Base-by-base conservation (phyloP, 2,797 vertebrate genomes). In the Gymnothorax javanicus region DNA sequence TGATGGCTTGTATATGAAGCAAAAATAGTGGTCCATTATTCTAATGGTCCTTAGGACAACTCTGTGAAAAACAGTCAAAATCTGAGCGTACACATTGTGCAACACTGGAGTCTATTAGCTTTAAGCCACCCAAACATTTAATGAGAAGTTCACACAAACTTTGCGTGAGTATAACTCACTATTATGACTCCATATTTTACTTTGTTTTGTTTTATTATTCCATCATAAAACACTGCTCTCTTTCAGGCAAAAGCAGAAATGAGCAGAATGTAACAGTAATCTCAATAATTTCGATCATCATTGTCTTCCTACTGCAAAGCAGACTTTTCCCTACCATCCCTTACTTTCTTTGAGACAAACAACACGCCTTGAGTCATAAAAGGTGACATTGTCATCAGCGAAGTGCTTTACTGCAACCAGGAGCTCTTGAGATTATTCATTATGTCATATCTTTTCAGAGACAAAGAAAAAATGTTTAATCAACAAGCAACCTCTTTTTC, bases 401-500 rank as follows among this genome's bases (percentile, higher is more conserved):
- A 13, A 27, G 50, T 52, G 73, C 73, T 77, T 43, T 77, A 77
- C 52, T 79, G 43, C 67, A 25, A 8, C n/a, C 60, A 17, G 25
- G 8, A 25, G 67, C 6, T 6, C 43, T 50, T 79, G 33, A 79
- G 20, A 52, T 54, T 50, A 17, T 79, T 33, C 33, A 52, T 52
- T 33, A 52, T 15, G 15, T 79, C 75, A 79, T 79, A 52, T 17
- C 43, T 79, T 79, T 79, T 52, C 17, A 52, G 43, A 52, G 75
- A 50, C 43, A 50, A 79, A 62, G 15, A 75, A 79, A 52, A 79
- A 7, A 79, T 79, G 43, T 79, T 81, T 81, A 81, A 54, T 15
- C 54, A 54, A 54, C 77, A 81, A 81, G 11, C 43, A 77, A 50
- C 17, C 2, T 15, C 17, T 50, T 43, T 5, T 52, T 54, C 50